A percentile compares a stretch with the other conserved stretches of the same genome.
Evolutionary conservation across 2,888 invertebrate genomes (phyloP).

Genomic region (Empis stercorea): DNA sequence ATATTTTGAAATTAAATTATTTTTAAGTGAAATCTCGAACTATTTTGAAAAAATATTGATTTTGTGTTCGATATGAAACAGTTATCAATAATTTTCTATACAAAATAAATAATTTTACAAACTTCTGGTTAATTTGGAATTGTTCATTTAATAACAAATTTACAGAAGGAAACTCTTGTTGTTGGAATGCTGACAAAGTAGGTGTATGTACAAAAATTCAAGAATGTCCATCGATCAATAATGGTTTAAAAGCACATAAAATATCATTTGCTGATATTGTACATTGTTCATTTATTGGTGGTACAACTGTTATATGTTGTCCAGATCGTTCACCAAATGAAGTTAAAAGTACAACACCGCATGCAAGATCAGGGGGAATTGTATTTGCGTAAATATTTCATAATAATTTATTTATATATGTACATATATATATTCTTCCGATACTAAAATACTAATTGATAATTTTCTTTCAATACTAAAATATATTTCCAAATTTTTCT

Average conservation of each 20-base stretch:
- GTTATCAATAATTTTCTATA: too few species aligned
- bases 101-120: too few species aligned
- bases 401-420: not conserved
- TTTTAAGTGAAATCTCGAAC: too few species aligned
- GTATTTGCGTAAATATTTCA: not conserved
- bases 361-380: not conserved
- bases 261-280: conserved; percentile 17
- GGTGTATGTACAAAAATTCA: conserved; percentile 20
- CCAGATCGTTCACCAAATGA: conserved; percentile 12
- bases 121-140: too few species aligned
- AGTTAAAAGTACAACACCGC: not conserved
- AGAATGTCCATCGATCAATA: conserved; percentile 15
- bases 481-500: too few species aligned
- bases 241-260: conserved; percentile 13
- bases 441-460: too few species aligned
- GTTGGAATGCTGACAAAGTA: conserved; percentile 5
- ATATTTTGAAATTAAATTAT: too few species aligned
- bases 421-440: too few species aligned
- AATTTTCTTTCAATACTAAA: too few species aligned
- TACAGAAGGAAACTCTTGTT: conserved; percentile 13
- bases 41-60: too few species aligned
- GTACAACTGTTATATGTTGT: conserved; percentile 26
- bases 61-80: too few species aligned
- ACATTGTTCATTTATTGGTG: conserved; percentile 19
- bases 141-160: not conserved